Evolutionary conservation across 1,140 invertebrate species (phyloP).

Genomic region (Tetraneura akinire): DNA sequence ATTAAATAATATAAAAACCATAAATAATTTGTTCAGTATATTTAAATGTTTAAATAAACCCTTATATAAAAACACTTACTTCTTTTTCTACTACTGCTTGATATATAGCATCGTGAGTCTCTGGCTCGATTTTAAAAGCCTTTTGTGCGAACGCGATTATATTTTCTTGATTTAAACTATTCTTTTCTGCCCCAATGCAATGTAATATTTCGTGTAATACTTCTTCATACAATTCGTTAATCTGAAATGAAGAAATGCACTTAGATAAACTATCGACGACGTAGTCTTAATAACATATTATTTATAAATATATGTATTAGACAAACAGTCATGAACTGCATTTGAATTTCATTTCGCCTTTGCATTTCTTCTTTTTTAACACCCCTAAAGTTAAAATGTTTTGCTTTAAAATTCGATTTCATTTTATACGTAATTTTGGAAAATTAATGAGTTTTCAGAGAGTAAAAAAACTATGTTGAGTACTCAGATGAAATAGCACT

Average conservation of each 20-base stretch:
- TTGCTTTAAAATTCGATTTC: constrained; percentile 23
- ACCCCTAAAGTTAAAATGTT: constrained; percentile 66
- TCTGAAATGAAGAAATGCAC: constrained; percentile 62
- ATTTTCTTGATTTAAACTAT: constrained; percentile 69
- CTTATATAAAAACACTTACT: constrained; percentile 59
- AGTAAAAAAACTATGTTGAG: constrained; percentile 30
- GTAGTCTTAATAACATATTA: not conserved
- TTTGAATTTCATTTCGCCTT: constrained; percentile 68
- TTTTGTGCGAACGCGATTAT: constrained; percentile 83
- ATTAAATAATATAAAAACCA: no score
- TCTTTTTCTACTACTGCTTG: constrained; percentile 73
- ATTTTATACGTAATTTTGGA: not conserved
- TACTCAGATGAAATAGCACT: constrained; percentile 41
- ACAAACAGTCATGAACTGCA: constrained; percentile 77
- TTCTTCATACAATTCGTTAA: constrained; percentile 89
- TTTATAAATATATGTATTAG: not conserved
- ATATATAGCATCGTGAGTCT: constrained; percentile 71
- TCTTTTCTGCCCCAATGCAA: constrained; percentile 81
- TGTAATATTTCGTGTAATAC: constrained; percentile 90
- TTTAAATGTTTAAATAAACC: no score
- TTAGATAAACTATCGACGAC: no score
- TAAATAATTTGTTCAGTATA: no score
- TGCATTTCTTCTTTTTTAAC: constrained; percentile 75
- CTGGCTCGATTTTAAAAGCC: constrained; percentile 80
- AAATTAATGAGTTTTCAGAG: not conserved